Conservation (phyloP, 2,113 vertebrate genomes). For the Xyrauchen texanus region DNA sequence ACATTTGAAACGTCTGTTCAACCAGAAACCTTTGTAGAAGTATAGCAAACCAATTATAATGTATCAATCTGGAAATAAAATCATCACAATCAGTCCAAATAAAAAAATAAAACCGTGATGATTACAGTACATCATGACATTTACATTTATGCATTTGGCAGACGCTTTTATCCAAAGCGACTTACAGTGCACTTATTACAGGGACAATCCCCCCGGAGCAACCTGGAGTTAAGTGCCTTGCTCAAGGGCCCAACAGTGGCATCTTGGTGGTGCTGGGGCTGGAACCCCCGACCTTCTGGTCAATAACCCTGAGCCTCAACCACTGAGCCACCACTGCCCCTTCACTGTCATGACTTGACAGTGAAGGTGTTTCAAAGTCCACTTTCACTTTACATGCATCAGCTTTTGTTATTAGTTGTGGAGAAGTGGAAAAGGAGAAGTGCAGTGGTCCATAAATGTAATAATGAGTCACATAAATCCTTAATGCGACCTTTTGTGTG, state of each 20-base stretch:
- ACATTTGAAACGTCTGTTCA: neutral
- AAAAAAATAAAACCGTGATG: neutral
- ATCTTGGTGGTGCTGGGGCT: no score
- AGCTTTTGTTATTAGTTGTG: slow-evolving; percentile 1
- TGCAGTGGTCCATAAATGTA: neutral
- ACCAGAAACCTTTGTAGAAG: neutral
- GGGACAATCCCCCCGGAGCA: no score
- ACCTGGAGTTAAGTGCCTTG: no score
- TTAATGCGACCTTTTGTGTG: neutral
- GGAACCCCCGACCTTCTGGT: no score
- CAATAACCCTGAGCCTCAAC: no score
- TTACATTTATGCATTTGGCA: neutral
- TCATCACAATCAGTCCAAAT: neutral
- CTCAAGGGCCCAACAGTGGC: no score
- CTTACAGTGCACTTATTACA: no score
- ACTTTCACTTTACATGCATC: neutral
- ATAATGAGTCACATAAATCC: neutral
- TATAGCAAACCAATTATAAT: neutral
- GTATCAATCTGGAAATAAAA: neutral
- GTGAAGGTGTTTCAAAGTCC: neutral
- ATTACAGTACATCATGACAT: neutral
- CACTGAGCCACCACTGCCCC: no score
- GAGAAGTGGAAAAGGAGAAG: slow-evolving; percentile 21
- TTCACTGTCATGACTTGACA: neutral
- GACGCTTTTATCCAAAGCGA: no score